Base-by-base conservation (phyloP, 2,888 invertebrate genomes). In the Heteromyza rotundicornis region DNA sequence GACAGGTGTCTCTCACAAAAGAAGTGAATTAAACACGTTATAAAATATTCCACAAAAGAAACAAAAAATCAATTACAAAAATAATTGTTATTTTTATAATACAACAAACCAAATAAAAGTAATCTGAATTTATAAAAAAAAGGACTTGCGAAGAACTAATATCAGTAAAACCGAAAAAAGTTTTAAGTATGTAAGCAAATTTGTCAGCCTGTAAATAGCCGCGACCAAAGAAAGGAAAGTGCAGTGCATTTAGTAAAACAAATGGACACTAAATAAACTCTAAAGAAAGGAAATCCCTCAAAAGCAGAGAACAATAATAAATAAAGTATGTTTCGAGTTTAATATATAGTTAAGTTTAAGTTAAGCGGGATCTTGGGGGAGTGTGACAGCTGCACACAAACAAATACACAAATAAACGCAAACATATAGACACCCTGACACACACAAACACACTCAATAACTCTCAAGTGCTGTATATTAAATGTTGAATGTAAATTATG, bases 71-170 rank as follows among this genome's bases (percentile, higher is more conserved):
- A 51, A 14, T 22, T 16, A 8, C 32, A 53, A 55, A 47, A 51
- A 14, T 58, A 50, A 24, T n/a, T 19, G 19, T 8, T 60, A 60
- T 60, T 60, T 60, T 60, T 60, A 51, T 60, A 60, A 61, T 22
- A 12, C 50, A 56, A 47, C 23, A 22, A 40, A 47, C n/a, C n/a
- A n/a, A 40, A 22, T 12, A 59, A 40, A 3, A n/a, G 47, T 55
- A 47, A 59, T 49, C 3, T 27, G 74, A 74, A 74, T 74, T 74
- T 74, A 74, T 75, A 74, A 74, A 67, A n/a, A n/a, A 74, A 51
- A 73, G 75, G 78, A 75, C 75, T 76, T 75, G 68, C 70, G 70
- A 49, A 49, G 36, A 50, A 53, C 44, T 2, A 50, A 60, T 50
- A 60, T 50, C 49, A 64, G 55, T 63, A 40, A n/a, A 40, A 40